Evolutionary conservation across 1,140 invertebrate species (phyloP).

Genomic region (Pinna nobilis): DNA sequence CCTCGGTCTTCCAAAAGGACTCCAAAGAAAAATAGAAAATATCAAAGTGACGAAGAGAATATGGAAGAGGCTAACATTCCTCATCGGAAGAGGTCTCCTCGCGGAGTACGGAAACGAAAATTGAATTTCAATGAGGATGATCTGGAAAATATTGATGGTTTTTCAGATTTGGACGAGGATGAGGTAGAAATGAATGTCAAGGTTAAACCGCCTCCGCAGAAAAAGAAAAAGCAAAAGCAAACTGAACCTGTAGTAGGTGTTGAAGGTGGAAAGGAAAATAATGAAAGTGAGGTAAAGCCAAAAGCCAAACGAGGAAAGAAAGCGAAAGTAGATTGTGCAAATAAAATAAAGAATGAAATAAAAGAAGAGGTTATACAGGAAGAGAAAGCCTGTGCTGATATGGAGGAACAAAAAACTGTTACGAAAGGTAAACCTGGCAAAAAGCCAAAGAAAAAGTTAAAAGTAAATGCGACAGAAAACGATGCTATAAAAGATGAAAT

Average conservation of each 20-base stretch:
- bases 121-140: conserved; percentile 38
- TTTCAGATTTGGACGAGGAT: neutral
- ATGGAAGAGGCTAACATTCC: conserved; percentile 28
- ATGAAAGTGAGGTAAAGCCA: conserved; percentile 5
- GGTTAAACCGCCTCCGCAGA: conserved; percentile 5
- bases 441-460: conserved; percentile 26
- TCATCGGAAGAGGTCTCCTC: conserved; percentile 28
- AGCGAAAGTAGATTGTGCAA: neutral
- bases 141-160: neutral
- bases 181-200: conserved; percentile 5
- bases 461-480: conserved; percentile 23
- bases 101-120: conserved; percentile 31
- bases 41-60: conserved; percentile 40
- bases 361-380: conserved; percentile 10
- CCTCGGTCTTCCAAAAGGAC: conserved; percentile 41
- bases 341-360: conserved; percentile 14
- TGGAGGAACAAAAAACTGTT: conserved; percentile 9
- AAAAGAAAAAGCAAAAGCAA: conserved; percentile 1
- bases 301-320: conserved; percentile 16
- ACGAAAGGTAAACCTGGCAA: conserved; percentile 6
- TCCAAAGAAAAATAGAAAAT: conserved; percentile 40
- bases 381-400: conserved; percentile 4
- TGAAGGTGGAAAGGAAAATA: neutral
- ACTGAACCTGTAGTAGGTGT: neutral
- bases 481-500: conserved; percentile 7